A percentile compares a stretch with the other conserved stretches of the same genome.
phyloP scores from a whole-genome alignment of 35 echinoderm and acorn worm species.

The Amphiura filiformis region DNA sequence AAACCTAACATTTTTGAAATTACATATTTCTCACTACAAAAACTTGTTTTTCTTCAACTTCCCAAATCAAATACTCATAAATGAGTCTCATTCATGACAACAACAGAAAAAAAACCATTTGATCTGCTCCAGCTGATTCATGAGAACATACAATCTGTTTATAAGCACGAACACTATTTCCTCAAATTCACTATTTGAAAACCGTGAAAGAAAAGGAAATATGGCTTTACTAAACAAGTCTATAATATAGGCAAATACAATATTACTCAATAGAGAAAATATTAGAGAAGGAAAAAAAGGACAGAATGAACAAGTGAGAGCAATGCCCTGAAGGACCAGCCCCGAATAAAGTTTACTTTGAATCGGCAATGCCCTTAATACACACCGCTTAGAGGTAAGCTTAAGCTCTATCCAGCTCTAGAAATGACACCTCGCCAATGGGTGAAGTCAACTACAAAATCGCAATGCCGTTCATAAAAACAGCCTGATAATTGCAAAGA shows the following conservation, averaged over 20 bases:
- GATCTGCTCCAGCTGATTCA: too few species aligned
- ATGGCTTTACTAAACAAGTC: slow-evolving; percentile 10
- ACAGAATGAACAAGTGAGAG: too few species aligned
- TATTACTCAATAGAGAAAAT: not conserved
- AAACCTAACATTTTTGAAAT: too few species aligned
- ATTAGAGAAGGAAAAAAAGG: too few species aligned
- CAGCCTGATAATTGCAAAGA: not conserved
- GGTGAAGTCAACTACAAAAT: not conserved
- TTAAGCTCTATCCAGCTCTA: not conserved
- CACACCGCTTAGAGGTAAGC: not conserved
- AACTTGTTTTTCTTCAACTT: not conserved
- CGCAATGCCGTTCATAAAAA: not conserved
- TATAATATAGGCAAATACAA: not conserved
- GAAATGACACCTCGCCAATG: not conserved
- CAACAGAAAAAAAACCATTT: not conserved
- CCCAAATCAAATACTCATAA: not conserved
- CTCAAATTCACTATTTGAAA: not conserved
- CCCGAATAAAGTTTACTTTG: not conserved
- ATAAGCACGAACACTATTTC: not conserved
- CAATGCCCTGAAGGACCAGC: not conserved
- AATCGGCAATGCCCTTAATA: not conserved
- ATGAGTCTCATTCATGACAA: too few species aligned
- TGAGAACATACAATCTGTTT: not conserved
- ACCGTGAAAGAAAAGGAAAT: not conserved
- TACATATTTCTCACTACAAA: too few species aligned